Conservation (phyloP, 2,797 vertebrate genomes). For the Bucorvus abyssinicus region DNA sequence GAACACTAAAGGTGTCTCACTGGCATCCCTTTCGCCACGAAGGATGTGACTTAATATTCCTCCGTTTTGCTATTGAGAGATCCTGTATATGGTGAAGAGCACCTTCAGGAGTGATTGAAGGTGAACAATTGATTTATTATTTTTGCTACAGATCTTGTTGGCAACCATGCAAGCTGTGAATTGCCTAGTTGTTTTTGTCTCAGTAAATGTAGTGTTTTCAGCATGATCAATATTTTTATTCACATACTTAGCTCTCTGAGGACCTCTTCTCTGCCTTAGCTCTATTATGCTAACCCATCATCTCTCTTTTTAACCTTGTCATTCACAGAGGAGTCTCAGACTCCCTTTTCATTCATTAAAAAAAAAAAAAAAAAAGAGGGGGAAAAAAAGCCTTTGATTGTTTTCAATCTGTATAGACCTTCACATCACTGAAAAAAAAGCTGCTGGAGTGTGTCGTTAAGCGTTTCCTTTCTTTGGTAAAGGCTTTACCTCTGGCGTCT, state of each 20-base stretch:
- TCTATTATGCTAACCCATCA: background rate
- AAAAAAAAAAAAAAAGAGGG: background rate
- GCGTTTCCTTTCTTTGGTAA: background rate
- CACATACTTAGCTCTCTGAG: background rate
- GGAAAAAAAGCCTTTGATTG: accelerated
- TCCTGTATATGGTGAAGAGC: background rate
- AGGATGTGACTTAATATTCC: background rate
- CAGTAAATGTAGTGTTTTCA: background rate
- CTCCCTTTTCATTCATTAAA: background rate
- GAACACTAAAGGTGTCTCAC: background rate
- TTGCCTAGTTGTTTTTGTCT: background rate
- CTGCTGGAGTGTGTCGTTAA: background rate
- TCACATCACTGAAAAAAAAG: background rate
- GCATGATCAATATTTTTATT: background rate
- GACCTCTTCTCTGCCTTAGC: background rate
- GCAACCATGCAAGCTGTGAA: background rate
- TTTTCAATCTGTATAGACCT: background rate
- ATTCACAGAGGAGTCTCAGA: background rate
- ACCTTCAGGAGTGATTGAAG: constrained; percentile 13
- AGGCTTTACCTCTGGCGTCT: background rate
- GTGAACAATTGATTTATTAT: background rate
- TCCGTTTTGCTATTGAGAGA: background rate
- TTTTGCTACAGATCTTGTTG: constrained; percentile 2
- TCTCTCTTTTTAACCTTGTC: background rate
- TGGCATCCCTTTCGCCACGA: background rate